Evolutionary conservation across 2,113 vertebrate species (phyloP), one percentile per base, ranked within the genome.

Genomic region (Misgurnus mizolepis): DNA sequence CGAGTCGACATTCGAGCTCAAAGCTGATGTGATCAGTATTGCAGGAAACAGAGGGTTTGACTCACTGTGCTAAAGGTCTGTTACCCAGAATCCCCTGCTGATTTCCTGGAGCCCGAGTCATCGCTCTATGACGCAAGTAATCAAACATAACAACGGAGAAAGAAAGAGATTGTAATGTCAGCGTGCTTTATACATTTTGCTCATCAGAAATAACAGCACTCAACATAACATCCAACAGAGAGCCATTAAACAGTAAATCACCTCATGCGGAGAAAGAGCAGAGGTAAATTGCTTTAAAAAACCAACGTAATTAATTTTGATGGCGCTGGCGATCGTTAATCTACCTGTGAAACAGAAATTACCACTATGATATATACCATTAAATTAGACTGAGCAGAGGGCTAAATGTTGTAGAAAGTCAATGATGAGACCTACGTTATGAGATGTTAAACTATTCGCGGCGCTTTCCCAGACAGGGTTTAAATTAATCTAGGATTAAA

Each of bases 281-380:
- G 39, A 45, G 53, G 65, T 7, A 58, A 49, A 49, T 40, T 45
- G 43, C 10, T 34, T 58, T 74, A 45, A 80, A 47, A 55, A 47
- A 49, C 17, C 17, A 34, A 64, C 71, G 64, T 86, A 84, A 87
- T 91, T 88, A 83, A 87, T 88, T 89, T 86, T 82, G 87, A 88
- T 89, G 85, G 70, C 49, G 87, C 88, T 83, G 80, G 73, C 76
- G 71, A 69, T 71, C 76, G 82, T 83, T 69, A 84, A 86, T 80
- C 82, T 65, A 73, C 11, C 60, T 5, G 86, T 84, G 79, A 87
- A 79, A 58, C 67, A 27, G 47, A 71, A 64, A 80, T 72, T 5
- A 55, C 18, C 4, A 4, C 5, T 18, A 3, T 18, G 69, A 58
- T 72, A 43, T 56, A 41, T 56, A 12, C 11, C 39, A 41, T 41